Conservation (phyloP, 2,888 invertebrate genomes). For the Cerastis leucographa region DNA sequence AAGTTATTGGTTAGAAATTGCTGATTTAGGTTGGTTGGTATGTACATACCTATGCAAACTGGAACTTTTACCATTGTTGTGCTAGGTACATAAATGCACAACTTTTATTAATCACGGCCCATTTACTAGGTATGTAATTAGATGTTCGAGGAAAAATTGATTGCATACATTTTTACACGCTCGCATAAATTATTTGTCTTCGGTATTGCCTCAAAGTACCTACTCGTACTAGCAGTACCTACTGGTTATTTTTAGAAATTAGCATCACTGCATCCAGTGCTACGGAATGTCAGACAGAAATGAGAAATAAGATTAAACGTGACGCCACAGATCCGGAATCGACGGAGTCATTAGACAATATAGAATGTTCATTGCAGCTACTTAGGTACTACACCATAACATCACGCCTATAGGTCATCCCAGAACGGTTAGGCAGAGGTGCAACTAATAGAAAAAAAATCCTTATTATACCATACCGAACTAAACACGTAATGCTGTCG, state of each 20-base stretch:
- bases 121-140: constrained; percentile 33
- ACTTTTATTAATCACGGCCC: constrained; percentile 18
- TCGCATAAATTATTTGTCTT: constrained; percentile 62
- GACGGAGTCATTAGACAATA: constrained; percentile 2
- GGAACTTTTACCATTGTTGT: constrained; percentile 22
- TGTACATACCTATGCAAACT: neutral
- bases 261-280: constrained; percentile 67
- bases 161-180: constrained; percentile 59
- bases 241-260: constrained; percentile 76
- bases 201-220: constrained; percentile 48
- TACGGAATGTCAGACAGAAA: constrained; percentile 40
- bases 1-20: neutral
- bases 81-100: constrained; percentile 10
- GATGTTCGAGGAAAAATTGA: constrained; percentile 51
- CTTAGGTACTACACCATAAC: too few relatives aligned
- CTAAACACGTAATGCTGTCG: too few relatives aligned
- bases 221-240: too few relatives aligned
- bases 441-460: too few relatives aligned
- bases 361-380: constrained; percentile 27
- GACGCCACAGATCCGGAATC: constrained; percentile 34
- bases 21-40: neutral
- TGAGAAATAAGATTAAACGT: constrained; percentile 45
- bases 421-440: too few relatives aligned
- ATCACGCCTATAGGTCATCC: too few relatives aligned
- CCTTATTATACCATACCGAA: too few relatives aligned